Percentiles rank a stretch among this genome's conserved stretches.
These are phyloP conservation scores for Zeus faber DNA, from an alignment of 2,113 vertebrate species.

Conservation along the genomic window DNA sequence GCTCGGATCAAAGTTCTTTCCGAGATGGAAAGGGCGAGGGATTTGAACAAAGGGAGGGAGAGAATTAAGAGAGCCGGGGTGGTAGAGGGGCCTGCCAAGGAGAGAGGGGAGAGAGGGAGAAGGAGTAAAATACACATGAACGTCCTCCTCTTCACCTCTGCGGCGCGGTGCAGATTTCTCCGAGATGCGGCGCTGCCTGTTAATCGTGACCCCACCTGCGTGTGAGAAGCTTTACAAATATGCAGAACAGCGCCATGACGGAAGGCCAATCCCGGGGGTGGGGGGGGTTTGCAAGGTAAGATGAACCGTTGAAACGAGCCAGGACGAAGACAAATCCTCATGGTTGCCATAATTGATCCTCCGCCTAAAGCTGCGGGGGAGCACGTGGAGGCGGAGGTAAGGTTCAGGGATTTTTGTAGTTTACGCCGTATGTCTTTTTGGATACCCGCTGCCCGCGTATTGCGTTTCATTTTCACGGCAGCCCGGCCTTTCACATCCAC, in stretches of 20 bases:
- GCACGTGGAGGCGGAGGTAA: no score
- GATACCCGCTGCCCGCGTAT: no score
- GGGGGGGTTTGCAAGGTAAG: constrained; percentile 44
- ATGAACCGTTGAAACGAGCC: constrained; percentile 25
- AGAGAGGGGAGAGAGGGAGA: constrained; percentile 10
- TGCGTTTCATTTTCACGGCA: no score
- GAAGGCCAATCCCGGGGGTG: constrained; percentile 34
- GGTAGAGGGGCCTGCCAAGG: background rate
- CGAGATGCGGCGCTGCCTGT: constrained; percentile 30
- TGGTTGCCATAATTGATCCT: constrained; percentile 54
- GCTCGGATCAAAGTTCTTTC: no score
- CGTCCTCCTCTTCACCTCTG: constrained; percentile 46
- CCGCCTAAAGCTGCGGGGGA: constrained; percentile 5
- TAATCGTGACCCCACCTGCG: constrained; percentile 45
- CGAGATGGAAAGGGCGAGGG: background rate
- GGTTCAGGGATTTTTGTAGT: no score
- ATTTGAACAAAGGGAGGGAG: background rate
- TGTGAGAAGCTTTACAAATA: constrained; percentile 58
- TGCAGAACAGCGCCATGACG: constrained; percentile 50
- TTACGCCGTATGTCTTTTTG: no score
- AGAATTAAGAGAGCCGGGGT: background rate
- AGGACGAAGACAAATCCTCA: constrained; percentile 66
- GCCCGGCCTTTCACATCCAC: no score
- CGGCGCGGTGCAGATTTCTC: constrained; percentile 26
- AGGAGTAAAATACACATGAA: background rate